Percentiles rank a stretch among this genome's conserved stretches.
phyloP scores from a whole-genome alignment of 2,888 invertebrate genomes.

The Coenonympha glycerion region DNA sequence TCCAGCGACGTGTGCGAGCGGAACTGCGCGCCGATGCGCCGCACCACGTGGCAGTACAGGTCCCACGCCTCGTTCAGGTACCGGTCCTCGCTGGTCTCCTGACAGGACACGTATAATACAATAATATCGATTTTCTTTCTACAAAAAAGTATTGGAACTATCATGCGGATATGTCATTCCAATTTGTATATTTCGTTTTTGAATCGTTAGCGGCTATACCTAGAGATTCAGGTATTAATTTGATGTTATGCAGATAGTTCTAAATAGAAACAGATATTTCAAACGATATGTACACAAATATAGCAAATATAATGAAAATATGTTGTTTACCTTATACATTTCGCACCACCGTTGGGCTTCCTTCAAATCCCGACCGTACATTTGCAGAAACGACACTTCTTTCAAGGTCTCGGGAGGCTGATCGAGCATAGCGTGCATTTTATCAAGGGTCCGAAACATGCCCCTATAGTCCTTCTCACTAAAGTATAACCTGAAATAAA shows the following conservation, averaged over 20 bases:
- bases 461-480: constrained; percentile 96
- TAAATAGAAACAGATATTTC: no score
- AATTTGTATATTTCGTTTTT: no score
- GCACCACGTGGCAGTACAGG: constrained; percentile 97
- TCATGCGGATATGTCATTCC: no score
- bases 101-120: background rate
- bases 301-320: background rate
- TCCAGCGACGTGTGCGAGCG: constrained; percentile 92
- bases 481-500: constrained; percentile 85
- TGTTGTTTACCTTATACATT: constrained; percentile 79
- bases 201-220: no score
- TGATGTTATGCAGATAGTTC: no score
- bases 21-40: constrained; percentile 93
- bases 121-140: no score
- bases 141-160: no score
- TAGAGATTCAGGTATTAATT: no score
- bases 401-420: constrained; percentile 96
- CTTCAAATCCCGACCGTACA: constrained; percentile 94
- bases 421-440: constrained; percentile 94
- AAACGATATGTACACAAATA: no score
- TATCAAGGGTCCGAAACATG: constrained; percentile 97
- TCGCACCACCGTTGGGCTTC: constrained; percentile 98
- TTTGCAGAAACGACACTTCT: constrained; percentile 97
- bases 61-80: constrained; percentile 99
- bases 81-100: constrained; percentile 87